Evolutionary conservation across 2,888 invertebrate genomes (phyloP).

Genomic region (Drosophila mercatorum): DNA sequence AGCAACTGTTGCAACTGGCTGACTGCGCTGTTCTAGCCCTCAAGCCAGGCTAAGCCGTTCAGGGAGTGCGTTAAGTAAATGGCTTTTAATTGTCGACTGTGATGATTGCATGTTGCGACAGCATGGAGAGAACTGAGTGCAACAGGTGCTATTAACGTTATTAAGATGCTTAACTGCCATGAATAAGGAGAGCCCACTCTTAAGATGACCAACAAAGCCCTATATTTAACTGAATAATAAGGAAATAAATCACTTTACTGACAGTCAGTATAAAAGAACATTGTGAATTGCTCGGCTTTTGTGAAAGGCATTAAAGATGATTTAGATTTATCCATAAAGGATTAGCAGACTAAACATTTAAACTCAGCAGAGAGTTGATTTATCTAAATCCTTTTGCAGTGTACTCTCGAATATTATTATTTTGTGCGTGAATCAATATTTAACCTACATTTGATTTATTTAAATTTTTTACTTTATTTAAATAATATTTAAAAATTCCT

Average conservation of each 20-base stretch:
- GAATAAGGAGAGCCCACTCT: conserved; percentile 4
- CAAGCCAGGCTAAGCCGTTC: conserved; percentile 44
- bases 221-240: not conserved
- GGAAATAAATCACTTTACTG: not conserved
- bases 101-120: conserved; percentile 22
- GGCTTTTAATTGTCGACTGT: conserved; percentile 44
- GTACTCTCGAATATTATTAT: not conserved
- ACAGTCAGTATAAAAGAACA: no score
- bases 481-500: no score
- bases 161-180: conserved; percentile 52
- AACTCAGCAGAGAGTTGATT: not conserved
- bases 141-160: conserved; percentile 57
- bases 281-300: no score
- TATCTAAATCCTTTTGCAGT: not conserved
- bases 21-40: conserved; percentile 33
- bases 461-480: no score
- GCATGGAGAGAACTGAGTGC: conserved; percentile 20
- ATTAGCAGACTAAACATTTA: no score
- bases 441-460: no score
- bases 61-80: conserved; percentile 55
- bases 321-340: no score
- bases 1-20: conserved; percentile 14
- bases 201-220: not conserved
- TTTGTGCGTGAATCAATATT: no score
- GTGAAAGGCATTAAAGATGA: no score